phyloP scores from a whole-genome alignment of 1,140 invertebrate genomes.

The Drosophila punjabiensis region DNA sequence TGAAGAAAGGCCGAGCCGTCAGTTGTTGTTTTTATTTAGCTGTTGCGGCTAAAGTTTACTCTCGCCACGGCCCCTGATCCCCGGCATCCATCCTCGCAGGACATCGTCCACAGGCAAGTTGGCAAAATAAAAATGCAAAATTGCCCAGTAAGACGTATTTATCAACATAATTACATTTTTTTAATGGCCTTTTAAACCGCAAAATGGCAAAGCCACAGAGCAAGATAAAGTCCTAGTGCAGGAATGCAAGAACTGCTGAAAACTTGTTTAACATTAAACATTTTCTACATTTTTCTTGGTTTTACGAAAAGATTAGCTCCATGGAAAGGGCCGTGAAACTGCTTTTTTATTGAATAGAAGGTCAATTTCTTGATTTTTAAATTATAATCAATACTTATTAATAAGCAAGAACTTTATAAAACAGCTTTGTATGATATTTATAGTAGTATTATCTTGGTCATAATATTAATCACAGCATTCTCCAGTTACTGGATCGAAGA shows the following conservation, averaged over 20 bases:
- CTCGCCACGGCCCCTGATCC: background rate
- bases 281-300: background rate
- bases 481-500: too few species aligned
- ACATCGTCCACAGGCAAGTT: slow-evolving; percentile 59
- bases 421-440: too few species aligned
- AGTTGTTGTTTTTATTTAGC: slow-evolving; percentile 66
- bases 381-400: background rate
- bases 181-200: slow-evolving; percentile 85
- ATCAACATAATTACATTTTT: slow-evolving; percentile 85
- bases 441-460: too few species aligned
- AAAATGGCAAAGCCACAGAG: slow-evolving; percentile 73
- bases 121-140: slow-evolving; percentile 74
- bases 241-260: slow-evolving; percentile 26
- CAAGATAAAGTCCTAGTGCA: slow-evolving; percentile 55
- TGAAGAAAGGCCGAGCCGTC: slow-evolving; percentile 53
- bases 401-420: background rate
- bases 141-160: slow-evolving; percentile 79
- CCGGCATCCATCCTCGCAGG: slow-evolving; percentile 9
- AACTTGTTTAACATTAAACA: slow-evolving; percentile 5
- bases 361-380: background rate
- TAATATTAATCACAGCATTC: too few species aligned
- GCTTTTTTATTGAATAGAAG: background rate
- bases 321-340: slow-evolving; percentile 3
- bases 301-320: slow-evolving; percentile 27
- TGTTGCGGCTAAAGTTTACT: slow-evolving; percentile 69